These are phyloP conservation scores for Zaprionus africanus DNA, from an alignment of 1,140 invertebrate genomes.

Conservation along the genomic window DNA sequence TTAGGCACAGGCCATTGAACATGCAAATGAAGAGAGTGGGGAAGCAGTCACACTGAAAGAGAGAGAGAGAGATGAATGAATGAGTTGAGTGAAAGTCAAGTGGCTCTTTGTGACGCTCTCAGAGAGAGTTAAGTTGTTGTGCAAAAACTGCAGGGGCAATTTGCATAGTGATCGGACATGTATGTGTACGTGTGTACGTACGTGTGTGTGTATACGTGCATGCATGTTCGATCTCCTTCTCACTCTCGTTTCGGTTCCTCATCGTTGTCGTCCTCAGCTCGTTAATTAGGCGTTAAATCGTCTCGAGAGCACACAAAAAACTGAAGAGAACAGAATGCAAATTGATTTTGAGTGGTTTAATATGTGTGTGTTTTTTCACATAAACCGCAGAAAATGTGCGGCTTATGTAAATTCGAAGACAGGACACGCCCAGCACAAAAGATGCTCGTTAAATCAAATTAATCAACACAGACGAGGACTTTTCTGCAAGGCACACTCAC, in stretches of 20 bases:
- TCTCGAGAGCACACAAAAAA: conserved; percentile 51
- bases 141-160: conserved; percentile 48
- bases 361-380: conserved; percentile 31
- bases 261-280: conserved; percentile 37
- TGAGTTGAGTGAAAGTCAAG: conserved; percentile 74
- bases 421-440: conserved; percentile 40
- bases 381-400: conserved; percentile 69
- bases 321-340: conserved; percentile 52
- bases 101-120: conserved; percentile 67
- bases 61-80: conserved; percentile 28
- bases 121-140: background rate
- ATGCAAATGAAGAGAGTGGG: conserved; percentile 45
- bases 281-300: conserved; percentile 81
- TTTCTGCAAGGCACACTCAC: conserved; percentile 19
- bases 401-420: conserved; percentile 65
- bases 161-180: conserved; percentile 66
- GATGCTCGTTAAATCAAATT: conserved; percentile 73
- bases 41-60: conserved; percentile 11
- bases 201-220: background rate
- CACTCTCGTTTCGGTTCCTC: conserved; percentile 22
- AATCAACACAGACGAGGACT: conserved; percentile 54
- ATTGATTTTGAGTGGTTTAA: conserved; percentile 74
- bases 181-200: conserved; percentile 6
- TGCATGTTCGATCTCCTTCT: conserved; percentile 10
- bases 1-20: conserved; percentile 57